These are phyloP conservation scores for Sus scrofa DNA, from an alignment of 2,113 vertebrate species.

Conservation along the genomic window T2T-Sscrofa CM000812.6:41746001-41746500, in stretches of 20 bases:
- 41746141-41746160: background rate
- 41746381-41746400: background rate
- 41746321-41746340: constrained; percentile 21
- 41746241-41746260: background rate
- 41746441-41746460: background rate
- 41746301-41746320: background rate
- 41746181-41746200: constrained; percentile 18
- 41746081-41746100: background rate
- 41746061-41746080: background rate
- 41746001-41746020: constrained; percentile 50
- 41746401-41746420: background rate
- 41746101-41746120: constrained; percentile 19
- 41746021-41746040: constrained; percentile 23
- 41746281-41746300: background rate
- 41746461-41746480: background rate
- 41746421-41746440: background rate
- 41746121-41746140: constrained; percentile 44
- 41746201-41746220: background rate
- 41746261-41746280: background rate
- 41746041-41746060: constrained; percentile 50
- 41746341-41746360: background rate
- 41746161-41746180: background rate
- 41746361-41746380: background rate
- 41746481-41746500: background rate
- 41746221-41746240: constrained; percentile 12